Conservation (phyloP, 2,113 vertebrate species). For the Pseudolaguvia tuberculata region DNA sequence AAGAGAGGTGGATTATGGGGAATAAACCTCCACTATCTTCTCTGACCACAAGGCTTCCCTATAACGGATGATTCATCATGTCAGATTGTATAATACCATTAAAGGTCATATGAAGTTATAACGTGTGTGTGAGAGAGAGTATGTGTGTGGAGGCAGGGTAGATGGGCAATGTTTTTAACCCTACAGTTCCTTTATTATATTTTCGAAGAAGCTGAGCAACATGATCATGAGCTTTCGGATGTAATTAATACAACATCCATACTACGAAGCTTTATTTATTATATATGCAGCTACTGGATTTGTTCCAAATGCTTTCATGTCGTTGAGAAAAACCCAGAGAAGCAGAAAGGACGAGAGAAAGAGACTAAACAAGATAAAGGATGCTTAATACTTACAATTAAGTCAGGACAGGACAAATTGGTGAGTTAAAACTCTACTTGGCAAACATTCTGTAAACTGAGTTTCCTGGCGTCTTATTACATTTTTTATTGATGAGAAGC, state of each 20-base stretch:
- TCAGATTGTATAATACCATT: conserved; percentile 63
- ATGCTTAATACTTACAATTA: conserved; percentile 33
- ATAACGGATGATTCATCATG: conserved; percentile 57
- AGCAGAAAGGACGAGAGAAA: neutral
- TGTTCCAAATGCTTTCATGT: conserved; percentile 35
- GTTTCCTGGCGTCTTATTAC: conserved; percentile 43
- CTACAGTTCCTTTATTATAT: conserved; percentile 54
- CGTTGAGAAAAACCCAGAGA: neutral
- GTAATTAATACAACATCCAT: conserved; percentile 62
- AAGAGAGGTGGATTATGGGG: conserved; percentile 44
- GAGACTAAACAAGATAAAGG: neutral
- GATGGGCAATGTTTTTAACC: conserved; percentile 59
- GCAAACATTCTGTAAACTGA: conserved; percentile 40
- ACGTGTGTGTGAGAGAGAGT: neutral
- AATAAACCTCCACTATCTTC: conserved; percentile 49
- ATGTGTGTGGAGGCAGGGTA: conserved; percentile 48
- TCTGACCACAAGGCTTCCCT: conserved; percentile 52
- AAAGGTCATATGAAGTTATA: conserved; percentile 65
- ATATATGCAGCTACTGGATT: conserved; percentile 27
- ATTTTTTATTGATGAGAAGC: conserved; percentile 44
- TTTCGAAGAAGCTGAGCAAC: conserved; percentile 40
- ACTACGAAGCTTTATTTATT: conserved; percentile 50
- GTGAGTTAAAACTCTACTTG: conserved; percentile 43
- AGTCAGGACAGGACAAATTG: conserved; percentile 50
- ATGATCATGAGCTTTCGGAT: conserved; percentile 52